These are phyloP conservation scores for Drosophila gaucha DNA, from an alignment of 2,888 invertebrate genomes.

Conservation along the genomic window DNA sequence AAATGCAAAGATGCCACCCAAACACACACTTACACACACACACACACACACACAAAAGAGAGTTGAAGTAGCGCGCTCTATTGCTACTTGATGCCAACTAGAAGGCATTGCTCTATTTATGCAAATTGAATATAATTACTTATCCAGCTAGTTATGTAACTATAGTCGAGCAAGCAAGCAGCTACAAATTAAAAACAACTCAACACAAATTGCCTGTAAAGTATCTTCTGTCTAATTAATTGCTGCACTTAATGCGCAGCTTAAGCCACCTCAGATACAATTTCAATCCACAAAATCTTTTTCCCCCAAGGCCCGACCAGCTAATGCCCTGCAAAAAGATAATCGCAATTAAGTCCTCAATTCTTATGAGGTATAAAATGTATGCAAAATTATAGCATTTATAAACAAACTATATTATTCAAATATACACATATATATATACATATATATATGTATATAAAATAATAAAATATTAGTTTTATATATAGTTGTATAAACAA, in stretches of 20 bases:
- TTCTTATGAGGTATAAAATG: background rate
- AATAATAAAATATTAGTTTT: no score
- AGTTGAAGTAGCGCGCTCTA: background rate
- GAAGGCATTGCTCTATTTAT: constrained; percentile 3
- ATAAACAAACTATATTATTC: no score
- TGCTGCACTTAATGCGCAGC: constrained; percentile 39
- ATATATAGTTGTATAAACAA: no score
- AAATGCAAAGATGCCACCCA: background rate
- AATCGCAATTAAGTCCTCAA: no score
- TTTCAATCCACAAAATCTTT: no score
- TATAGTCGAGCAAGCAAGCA: constrained; percentile 37
- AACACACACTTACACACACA: constrained; percentile 1
- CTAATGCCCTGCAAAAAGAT: background rate
- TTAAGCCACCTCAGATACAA: constrained; percentile 5
- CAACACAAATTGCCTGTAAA: constrained; percentile 31
- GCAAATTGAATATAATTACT: background rate
- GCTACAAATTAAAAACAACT: constrained; percentile 53
- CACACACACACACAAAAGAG: background rate
- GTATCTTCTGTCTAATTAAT: constrained; percentile 16
- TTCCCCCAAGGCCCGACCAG: background rate
- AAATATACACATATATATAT: no score
- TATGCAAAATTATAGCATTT: no score
- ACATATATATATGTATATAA: no score
- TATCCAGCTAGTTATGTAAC: constrained; percentile 5
- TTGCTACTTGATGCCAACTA: constrained; percentile 9